Evolutionary conservation across 2,113 vertebrate genomes (phyloP), one percentile per base, ranked within the genome.

Genomic region (Ophthalmolycus amberensis): DNA sequence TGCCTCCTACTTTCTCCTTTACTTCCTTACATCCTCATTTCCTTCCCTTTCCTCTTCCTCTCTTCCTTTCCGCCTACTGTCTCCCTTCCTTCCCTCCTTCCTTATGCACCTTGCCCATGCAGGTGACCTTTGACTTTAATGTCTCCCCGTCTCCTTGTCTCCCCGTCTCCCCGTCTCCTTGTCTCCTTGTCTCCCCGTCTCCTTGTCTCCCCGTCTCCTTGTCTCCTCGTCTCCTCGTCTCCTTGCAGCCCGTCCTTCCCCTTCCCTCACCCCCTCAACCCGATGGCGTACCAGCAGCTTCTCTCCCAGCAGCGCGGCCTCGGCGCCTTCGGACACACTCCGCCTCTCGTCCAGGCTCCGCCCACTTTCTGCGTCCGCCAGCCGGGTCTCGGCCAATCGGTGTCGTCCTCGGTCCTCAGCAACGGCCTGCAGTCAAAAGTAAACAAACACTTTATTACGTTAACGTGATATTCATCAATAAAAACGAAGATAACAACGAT

Each of bases 271-370:
- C 96, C 96, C 89, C 95, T 97, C 29, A 97, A 96, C 38, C 96
- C 97, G 0, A 93, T 97, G 73, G 96, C 97, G 27, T 98, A 99
- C 90, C 97, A 98, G 76, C 98, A 98, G 86, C 96, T 98, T 63
- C 89, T 99, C 86, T 96, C 96, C 84, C 96, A 97, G 71, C 97
- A 98, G 79, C 95, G 97, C 80, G 95, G 95, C 12, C 88, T 94
- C 56, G 96, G 96, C 4, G 95, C 97, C 71, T 99, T 99, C 74
- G 96, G 97, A 88, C 97, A 97, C 92, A 97, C 96, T 4, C 97
- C 98, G 69, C 97, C 97, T 0, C 96, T 99, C 89, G 93, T 98
- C 85, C 97, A 98, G 90, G 95, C 97, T 4, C 94, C 97, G 69
- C 96, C 96, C 77, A 92, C 96, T 9, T 99, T 97, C 92, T 93